Percentiles rank a stretch among this genome's conserved stretches.
These are phyloP conservation scores for Anarrhichthys ocellatus DNA, from an alignment of 2,113 vertebrate genomes.

Conservation along the genomic window DNA sequence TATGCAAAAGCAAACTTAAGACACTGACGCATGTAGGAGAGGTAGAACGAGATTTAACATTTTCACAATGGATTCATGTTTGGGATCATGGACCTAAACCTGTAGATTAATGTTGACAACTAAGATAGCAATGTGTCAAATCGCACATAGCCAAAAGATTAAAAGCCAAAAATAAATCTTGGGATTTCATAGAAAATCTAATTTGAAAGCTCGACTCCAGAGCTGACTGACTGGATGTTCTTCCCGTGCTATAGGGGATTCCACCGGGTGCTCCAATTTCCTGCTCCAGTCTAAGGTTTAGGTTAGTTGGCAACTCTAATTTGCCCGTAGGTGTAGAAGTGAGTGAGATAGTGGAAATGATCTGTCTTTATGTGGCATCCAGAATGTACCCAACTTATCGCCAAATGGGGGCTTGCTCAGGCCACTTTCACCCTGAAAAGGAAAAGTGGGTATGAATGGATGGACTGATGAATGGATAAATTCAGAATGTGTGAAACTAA, in stretches of 20 bases:
- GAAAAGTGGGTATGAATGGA: not conserved
- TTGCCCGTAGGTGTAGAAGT: not conserved
- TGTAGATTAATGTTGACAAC: not conserved
- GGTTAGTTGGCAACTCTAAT: not conserved
- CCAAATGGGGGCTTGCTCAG: not conserved
- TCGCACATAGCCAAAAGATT: not conserved
- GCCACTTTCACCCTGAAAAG: not conserved
- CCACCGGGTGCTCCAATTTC: not conserved
- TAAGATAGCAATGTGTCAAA: not conserved
- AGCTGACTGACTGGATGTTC: not conserved
- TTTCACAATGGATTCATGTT: not conserved
- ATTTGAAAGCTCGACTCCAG: not conserved
- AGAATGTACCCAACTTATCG: not conserved
- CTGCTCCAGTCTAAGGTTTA: not conserved
- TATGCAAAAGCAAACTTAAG: not conserved
- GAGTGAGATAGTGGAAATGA: not conserved
- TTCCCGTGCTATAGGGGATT: not conserved
- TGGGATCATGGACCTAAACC: not conserved
- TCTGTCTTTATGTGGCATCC: not conserved
- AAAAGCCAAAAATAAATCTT: not conserved
- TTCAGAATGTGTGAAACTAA: constrained; percentile 2
- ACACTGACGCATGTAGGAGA: not conserved
- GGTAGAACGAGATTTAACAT: not conserved
- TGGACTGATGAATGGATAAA: not conserved
- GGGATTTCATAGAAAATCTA: not conserved